These are phyloP conservation scores for Parambassis ranga DNA, from an alignment of 2,797 vertebrate species.

Conservation along the genomic window DNA sequence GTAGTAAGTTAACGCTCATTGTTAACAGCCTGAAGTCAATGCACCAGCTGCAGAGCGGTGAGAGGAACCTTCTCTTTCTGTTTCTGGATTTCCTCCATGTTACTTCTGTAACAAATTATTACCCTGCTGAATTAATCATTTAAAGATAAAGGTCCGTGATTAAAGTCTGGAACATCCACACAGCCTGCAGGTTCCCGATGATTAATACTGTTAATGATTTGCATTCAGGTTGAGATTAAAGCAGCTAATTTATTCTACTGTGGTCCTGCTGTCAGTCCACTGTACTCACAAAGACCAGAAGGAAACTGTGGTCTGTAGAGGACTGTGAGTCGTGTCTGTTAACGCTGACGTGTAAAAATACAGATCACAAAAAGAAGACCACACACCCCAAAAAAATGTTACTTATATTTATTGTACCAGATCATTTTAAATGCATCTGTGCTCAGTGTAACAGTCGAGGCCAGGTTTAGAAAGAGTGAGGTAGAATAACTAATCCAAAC, in stretches of 20 bases:
- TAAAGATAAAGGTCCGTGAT: slow-evolving; percentile 47
- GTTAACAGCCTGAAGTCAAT: too few relatives aligned
- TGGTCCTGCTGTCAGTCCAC: not conserved
- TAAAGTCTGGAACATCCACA: slow-evolving; percentile 29
- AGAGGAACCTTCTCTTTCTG: too few relatives aligned
- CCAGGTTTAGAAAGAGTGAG: slow-evolving; percentile 18
- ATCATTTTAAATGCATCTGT: not conserved
- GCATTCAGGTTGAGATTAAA: slow-evolving; percentile 40
- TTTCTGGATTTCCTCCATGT: not conserved
- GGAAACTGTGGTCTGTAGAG: not conserved
- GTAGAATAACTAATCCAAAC: slow-evolving; percentile 23
- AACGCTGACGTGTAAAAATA: not conserved
- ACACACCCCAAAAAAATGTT: not conserved
- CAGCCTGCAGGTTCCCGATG: slow-evolving; percentile 24
- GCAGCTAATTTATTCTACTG: slow-evolving; percentile 36
- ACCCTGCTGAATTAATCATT: slow-evolving; percentile 58
- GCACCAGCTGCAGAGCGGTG: too few relatives aligned
- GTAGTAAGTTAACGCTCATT: too few relatives aligned
- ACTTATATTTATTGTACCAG: slow-evolving; percentile 42
- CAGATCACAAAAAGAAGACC: not conserved
- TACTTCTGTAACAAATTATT: slow-evolving; percentile 41
- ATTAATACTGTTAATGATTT: slow-evolving; percentile 65
- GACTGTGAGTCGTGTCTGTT: not conserved
- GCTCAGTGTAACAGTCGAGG: slow-evolving; percentile 33
- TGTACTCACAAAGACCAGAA: not conserved